These are phyloP conservation scores for Salpingus planirostris DNA, from an alignment of 2,888 invertebrate species.

Conservation along the genomic window DNA sequence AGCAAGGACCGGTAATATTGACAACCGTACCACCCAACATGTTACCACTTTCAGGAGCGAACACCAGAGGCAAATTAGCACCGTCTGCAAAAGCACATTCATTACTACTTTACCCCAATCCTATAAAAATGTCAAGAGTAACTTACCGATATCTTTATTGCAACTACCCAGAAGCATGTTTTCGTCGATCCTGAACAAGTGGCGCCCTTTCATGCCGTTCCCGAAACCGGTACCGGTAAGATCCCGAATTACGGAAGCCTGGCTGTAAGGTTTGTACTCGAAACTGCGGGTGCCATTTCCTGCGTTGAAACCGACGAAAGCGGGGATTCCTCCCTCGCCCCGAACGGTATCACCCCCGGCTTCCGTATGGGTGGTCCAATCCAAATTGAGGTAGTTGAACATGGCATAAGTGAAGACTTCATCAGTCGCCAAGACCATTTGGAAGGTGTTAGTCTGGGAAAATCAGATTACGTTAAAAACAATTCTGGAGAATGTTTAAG, in stretches of 20 bases:
- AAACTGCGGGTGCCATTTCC: conserved; percentile 88
- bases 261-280: conserved; percentile 86
- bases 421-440: conserved; percentile 86
- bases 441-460: conserved; percentile 94
- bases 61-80: conserved; percentile 70
- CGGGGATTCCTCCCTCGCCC: conserved; percentile 81
- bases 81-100: too few relatives aligned
- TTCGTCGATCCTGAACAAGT: conserved; percentile 92
- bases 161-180: conserved; percentile 89
- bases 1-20: conserved; percentile 94
- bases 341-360: conserved; percentile 81
- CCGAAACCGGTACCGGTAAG: conserved; percentile 78
- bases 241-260: conserved; percentile 74
- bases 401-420: conserved; percentile 92
- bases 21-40: conserved; percentile 96
- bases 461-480: conserved; percentile 15
- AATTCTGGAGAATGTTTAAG: conserved; percentile 2
- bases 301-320: conserved; percentile 91
- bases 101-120: not conserved
- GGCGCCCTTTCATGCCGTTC: conserved; percentile 81
- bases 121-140: not conserved
- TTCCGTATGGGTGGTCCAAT: conserved; percentile 87
- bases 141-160: conserved; percentile 66
- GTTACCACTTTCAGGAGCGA: conserved; percentile 92
- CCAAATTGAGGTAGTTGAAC: conserved; percentile 85